Base-by-base conservation (phyloP, 23 tunicate species). In the Halocynthia aurantium region DNA sequence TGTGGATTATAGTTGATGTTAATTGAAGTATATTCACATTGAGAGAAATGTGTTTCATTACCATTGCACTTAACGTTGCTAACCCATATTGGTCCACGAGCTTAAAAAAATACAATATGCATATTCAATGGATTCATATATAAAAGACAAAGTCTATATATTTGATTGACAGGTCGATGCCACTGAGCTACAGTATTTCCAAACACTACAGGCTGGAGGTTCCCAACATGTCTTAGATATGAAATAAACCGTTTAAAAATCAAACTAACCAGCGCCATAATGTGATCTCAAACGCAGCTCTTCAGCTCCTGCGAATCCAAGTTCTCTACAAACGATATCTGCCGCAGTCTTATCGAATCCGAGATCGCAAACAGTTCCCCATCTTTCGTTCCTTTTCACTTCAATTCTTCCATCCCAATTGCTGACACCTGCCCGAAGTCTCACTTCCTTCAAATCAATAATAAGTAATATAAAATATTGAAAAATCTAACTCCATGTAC, bases 271-370 rank as follows among this genome's bases (percentile, higher is more conserved):
- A 54, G 55, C 78, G 19, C 78, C 78, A 18, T 74, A 54, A 53
- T 54, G 56, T 8, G 78, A 74, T 22, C 56, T 2, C 40, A 8
- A 54, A 8, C 55, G 57, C 8, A 49, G 64, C 22, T 44, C 64
- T 8, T 22, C 9, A 54, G 78, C 78, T 20, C 40, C 19, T 52
- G 56, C 21, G 55, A 72, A 91, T 11, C 97, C 97, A 13, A 91
- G 84, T 63, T 91, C 84, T 50, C 84, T 64, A 61, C 97, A 91
- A 54, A 84, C 97, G 54, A 91, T 90, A 60, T 80, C 72, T 19
- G 91, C 97, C 56, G 85, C 97, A 5, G 65, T 78, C 0, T 81
- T 80, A 5, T 82, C 77, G 87, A 90, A 91, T 5, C 80, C 84
- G 21, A 82, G 56, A 66, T 82, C 84, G 54, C 97, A 91, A 72